Percentiles rank a stretch among this genome's conserved stretches.
Conservation (phyloP, 2,113 vertebrate species). For the Chaetodon trifascialis region DNA sequence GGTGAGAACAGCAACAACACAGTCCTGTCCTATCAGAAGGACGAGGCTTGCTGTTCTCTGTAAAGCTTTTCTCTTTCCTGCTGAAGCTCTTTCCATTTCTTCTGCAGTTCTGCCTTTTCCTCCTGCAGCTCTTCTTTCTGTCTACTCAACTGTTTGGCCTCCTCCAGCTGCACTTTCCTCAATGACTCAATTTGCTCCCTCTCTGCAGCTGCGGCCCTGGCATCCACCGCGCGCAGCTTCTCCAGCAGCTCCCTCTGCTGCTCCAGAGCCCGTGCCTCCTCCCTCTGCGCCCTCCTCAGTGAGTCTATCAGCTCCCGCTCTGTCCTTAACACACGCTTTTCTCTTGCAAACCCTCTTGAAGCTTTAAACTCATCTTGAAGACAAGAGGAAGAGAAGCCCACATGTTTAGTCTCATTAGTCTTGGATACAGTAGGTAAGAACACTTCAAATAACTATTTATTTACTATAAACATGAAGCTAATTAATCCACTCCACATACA, state of each 20-base stretch:
- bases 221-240: slow-evolving; percentile 57
- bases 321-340: slow-evolving; percentile 56
- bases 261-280: slow-evolving; percentile 76
- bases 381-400: background rate
- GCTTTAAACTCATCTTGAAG: slow-evolving; percentile 12
- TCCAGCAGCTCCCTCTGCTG: slow-evolving; percentile 78
- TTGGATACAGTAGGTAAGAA: background rate
- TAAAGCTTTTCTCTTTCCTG: slow-evolving; percentile 61
- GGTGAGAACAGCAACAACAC: background rate
- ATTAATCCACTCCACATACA: background rate
- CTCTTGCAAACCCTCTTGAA: slow-evolving; percentile 18
- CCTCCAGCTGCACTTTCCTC: slow-evolving; percentile 75
- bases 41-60: slow-evolving; percentile 11
- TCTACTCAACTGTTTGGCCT: slow-evolving; percentile 64
- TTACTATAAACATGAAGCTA: background rate
- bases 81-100: slow-evolving; percentile 68
- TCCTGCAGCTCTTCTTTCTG: slow-evolving; percentile 72
- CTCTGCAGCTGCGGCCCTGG: slow-evolving; percentile 74
- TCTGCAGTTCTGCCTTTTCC: slow-evolving; percentile 62
- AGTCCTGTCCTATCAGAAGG: background rate
- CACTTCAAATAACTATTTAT: background rate
- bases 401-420: background rate
- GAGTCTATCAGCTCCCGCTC: slow-evolving; percentile 78
- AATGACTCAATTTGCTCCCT: slow-evolving; percentile 70
- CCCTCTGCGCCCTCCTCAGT: slow-evolving; percentile 77